These are phyloP conservation scores for Siphlonurus alternatus DNA, from an alignment of 2,888 invertebrate species.

Conservation along the genomic window DNA sequence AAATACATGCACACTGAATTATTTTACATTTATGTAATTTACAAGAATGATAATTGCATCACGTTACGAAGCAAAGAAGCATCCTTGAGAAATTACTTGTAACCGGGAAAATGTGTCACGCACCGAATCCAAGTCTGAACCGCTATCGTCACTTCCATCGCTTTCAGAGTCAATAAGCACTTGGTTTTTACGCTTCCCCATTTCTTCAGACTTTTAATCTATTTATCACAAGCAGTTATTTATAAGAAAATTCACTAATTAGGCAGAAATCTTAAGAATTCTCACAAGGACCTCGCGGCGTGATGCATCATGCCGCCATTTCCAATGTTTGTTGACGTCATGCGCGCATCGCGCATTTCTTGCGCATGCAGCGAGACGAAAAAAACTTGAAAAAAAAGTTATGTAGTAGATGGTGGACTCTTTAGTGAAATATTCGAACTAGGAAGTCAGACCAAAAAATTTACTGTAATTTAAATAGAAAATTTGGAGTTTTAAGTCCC, in stretches of 20 bases:
- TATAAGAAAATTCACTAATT: background rate
- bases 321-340: conserved; percentile 3
- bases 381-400: background rate
- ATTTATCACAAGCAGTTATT: background rate
- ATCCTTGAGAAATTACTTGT: background rate
- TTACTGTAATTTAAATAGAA: no score
- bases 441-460: no score
- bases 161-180: conserved; percentile 69
- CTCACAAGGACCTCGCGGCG: background rate
- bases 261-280: background rate
- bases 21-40: no score
- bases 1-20: no score
- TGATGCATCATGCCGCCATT: conserved; percentile 1
- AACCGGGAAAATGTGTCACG: conserved; percentile 24
- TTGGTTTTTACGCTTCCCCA: conserved; percentile 74
- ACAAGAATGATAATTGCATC: no score
- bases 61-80: background rate
- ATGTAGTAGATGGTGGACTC: background rate
- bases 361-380: background rate
- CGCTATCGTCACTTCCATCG: conserved; percentile 51
- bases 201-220: conserved; percentile 24
- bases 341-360: background rate
- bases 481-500: no score
- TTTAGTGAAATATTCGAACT: background rate
- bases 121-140: conserved; percentile 71